Evolutionary conservation across 1,140 invertebrate genomes (phyloP), one percentile per base, ranked within the genome.

Genomic region (Metopolophium dirhodum): DNA sequence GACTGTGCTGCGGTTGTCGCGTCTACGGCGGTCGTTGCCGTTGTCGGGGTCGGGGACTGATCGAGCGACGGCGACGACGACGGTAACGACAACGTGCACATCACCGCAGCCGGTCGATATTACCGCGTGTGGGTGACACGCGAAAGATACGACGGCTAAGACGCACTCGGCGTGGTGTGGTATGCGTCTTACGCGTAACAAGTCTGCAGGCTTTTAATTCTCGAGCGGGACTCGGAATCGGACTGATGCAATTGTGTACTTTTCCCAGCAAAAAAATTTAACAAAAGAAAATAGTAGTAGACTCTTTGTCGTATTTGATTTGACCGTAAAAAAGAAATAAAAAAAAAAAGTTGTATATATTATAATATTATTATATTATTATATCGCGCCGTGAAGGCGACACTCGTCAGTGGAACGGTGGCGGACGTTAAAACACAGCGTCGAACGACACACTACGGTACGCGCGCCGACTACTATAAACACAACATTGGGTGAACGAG

Each of bases 391-490:
- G 49, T 26, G 85, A 30, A 77, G 14, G 61, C 14, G 61, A 77
- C 61, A 77, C 61, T 87, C 45, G 85, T 49, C n/a, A 14, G 47
- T 35, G 23, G 6, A 87, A 49, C 86, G 47, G 35, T 41, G 30
- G 37, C 30, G 57, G 37, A 61, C 47, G 90, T 49, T 45, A 91
- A 3, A 82, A 92, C 90, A 41, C n/a, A 68, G 23, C 89, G 37
- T 61, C 89, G 57, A 61, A 90, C 54, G 37, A 89, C 51, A 89
- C 88, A 89, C 88, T 57, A 57, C 88, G 51, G 51, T 37, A 68
- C 89, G 37, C 89, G 89, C 89, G 41, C 37, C 89, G 89, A 90
- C 89, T 90, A 68, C 57, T n/a, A 45, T 68, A 61, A 68, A n/a
- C 49, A 68, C 11, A 90, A 90, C 89, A 41, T 68, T 41, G 57